Base-by-base conservation (phyloP, 2,888 invertebrate genomes). In the Ichneumoninae sp. region DNA sequence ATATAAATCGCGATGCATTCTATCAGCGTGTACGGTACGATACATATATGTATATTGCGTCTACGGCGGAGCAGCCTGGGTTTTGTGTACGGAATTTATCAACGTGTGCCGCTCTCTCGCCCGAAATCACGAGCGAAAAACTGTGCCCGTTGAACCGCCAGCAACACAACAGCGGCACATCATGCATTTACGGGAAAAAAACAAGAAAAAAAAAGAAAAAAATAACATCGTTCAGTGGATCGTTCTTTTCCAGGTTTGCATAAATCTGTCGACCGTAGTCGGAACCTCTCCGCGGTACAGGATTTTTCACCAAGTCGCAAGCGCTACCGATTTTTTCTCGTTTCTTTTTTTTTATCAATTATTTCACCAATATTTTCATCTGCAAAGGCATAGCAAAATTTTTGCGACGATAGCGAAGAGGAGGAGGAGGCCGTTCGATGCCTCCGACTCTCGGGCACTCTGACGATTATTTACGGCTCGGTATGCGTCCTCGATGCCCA, bases 381-480 rank as follows among this genome's bases (percentile, higher is more conserved):
- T 30, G 60, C 71, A 79, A 66, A 68, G 79, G 81, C 77, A 84
- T 79, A 70, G 54, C 26, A 57, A 77, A 71, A 40, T 36, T 36
- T 72, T 77, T 74, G 30, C 30, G 16, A 7, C n/a, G 62, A 66
- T 10, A 44, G 36, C 19, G 10, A 40, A 10, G 40, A n/a, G 36
- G 19, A 40, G 36, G 10, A 6, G n/a, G 40, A 33, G 7, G 19
- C 3, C 19, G 19, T 19, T 13, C 19, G 40, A 66, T 13, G n/a
- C 1, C 4, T n/a, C 40, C 36, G 75, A 19, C 36, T 75, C 36
- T 65, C 83, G 30, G 62, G 68, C 26, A 40, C 60, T 78, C 62
- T 65, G 77, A 60, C 66, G 78, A 84, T 84, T 84, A 84, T 84
- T 84, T 80, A 84, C 84, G 84, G 84, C 83, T 80, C 76, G 76